phyloP scores from a whole-genome alignment of 2,797 vertebrate species.

The Tapirus indicus region DNA sequence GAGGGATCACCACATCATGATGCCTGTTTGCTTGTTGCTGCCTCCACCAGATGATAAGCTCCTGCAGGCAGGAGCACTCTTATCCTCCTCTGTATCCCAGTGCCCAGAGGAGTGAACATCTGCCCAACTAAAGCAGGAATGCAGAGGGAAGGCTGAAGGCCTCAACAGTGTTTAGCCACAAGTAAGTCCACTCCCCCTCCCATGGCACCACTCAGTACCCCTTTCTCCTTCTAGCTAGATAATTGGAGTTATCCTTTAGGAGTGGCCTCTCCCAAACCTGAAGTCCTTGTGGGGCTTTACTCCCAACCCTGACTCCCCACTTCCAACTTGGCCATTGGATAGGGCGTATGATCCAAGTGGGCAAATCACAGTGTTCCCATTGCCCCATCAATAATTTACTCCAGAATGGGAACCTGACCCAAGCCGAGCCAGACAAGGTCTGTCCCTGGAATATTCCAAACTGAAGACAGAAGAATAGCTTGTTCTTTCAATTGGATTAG shows the following conservation, averaged over 20 bases:
- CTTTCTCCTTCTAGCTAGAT: neutral
- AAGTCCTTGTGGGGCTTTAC: neutral
- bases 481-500: neutral
- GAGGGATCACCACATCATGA: neutral
- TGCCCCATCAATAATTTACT: neutral
- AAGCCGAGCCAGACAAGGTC: neutral
- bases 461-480: neutral
- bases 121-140: neutral
- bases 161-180: neutral
- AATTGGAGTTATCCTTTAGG: neutral
- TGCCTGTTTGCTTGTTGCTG: neutral
- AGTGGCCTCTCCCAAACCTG: neutral
- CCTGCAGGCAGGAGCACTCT: neutral
- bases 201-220: neutral
- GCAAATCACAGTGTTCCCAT: constrained; percentile 9
- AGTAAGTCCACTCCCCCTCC: neutral
- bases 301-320: neutral
- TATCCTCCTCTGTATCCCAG: neutral
- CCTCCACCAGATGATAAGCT: neutral
- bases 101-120: neutral
- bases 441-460: neutral
- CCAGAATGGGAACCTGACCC: neutral
- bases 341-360: neutral
- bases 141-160: neutral
- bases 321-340: neutral